These are phyloP conservation scores for Neotoxoptera formosana DNA, from an alignment of 1,140 invertebrate genomes.

Conservation along the genomic window DNA sequence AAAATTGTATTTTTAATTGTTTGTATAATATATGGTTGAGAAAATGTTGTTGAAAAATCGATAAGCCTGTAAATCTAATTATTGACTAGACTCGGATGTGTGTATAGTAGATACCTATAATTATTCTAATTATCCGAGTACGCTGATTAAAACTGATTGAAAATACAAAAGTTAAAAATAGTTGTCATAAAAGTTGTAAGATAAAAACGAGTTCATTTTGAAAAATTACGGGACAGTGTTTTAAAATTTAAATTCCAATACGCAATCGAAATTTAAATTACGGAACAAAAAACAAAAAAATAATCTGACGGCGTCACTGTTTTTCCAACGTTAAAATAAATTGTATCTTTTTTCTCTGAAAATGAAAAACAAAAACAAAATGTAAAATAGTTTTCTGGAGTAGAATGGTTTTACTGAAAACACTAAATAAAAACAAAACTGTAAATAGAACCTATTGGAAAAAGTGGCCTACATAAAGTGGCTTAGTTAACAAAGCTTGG, in stretches of 20 bases:
- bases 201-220: background rate
- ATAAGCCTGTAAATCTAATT: background rate
- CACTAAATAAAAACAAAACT: background rate
- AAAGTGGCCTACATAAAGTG: background rate
- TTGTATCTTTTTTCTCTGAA: background rate
- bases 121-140: background rate
- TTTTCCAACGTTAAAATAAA: background rate
- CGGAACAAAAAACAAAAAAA: background rate
- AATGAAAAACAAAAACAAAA: background rate
- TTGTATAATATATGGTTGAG: background rate
- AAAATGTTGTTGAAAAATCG: background rate
- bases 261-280: background rate
- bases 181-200: background rate
- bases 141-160: background rate
- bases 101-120: background rate
- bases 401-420: background rate
- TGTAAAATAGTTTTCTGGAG: background rate
- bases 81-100: background rate
- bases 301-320: background rate
- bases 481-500: background rate
- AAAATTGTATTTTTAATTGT: background rate
- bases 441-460: background rate
- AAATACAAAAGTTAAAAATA: background rate
- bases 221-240: background rate
- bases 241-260: background rate